Evolutionary conservation across 2,888 invertebrate genomes (phyloP).

Genomic region (Drosophila rellima): DNA sequence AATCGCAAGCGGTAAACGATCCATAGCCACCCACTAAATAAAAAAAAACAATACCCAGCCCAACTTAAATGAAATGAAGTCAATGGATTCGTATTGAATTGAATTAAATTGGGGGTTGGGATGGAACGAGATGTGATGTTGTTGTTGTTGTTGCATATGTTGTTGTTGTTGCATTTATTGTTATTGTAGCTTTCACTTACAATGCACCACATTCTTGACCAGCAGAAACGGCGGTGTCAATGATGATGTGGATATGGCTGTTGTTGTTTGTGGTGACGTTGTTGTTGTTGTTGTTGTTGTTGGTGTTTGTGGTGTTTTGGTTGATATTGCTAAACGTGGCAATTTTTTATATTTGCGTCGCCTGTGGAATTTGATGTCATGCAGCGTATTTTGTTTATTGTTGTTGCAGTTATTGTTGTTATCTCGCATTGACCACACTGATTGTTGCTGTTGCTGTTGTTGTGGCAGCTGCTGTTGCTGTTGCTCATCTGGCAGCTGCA

Average conservation of each 20-base stretch:
- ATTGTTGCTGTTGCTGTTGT: conserved; percentile 8
- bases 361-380: conserved; percentile 76
- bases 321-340: conserved; percentile 71
- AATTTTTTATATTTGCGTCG: conserved; percentile 77
- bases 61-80: no score
- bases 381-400: conserved; percentile 55
- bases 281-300: no score
- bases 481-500: conserved; percentile 12
- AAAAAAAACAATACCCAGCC: neutral
- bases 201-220: conserved; percentile 80
- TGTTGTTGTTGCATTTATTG: no score
- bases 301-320: conserved; percentile 36
- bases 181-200: conserved; percentile 76
- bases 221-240: conserved; percentile 66
- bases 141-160: conserved; percentile 13
- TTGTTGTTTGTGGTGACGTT: conserved; percentile 14
- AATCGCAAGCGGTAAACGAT: conserved; percentile 6
- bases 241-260: conserved; percentile 29
- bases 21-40: conserved; percentile 7
- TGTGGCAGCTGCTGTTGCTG: conserved; percentile 19
- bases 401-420: conserved; percentile 53
- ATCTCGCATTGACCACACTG: conserved; percentile 59
- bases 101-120: conserved; percentile 3
- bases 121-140: conserved; percentile 13
- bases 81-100: neutral